Evolutionary conservation across 2,888 invertebrate genomes (phyloP), one percentile per base, ranked within the genome.

Genomic region (Alloplasta piceator): DNA sequence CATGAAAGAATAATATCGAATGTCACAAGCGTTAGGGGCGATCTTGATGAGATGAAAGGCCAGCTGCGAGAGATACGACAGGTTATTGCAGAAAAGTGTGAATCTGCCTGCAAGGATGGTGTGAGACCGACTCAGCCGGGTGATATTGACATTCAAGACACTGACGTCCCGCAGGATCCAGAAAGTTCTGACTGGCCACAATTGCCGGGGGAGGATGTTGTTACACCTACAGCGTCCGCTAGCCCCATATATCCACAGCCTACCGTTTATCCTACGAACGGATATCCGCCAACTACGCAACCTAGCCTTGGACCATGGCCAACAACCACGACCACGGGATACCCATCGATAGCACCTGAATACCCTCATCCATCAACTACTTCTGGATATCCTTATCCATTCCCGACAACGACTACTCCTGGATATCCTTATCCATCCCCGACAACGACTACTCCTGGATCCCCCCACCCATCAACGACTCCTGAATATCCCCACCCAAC

Each of bases 51-150:
- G 10, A 68, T 76, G 61, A 76, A 76, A 46, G 26, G 4, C 10
- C 74, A 75, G 39, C 26, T 76, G 52, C 60, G 41, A 0, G 55
- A 68, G 9, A 76, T 76, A 10, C 68, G 60, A 16, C 38, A 38
- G 36, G 74, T 67, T 0, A 66, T 74, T 9, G 56, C 56, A 26
- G 55, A 74, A 1, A 74, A 67, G 16, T 74, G 58, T 5, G 64
- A 73, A n/a, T 16, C 36, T 2, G 6, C 26, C 5, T 70, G 70
- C 12, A 6, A 38, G 4, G 52, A 16, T 6, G 36, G 6, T 6
- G 38, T 7, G 12, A 1, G n/a, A 55, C 5, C n/a, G 5, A 12
- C 6, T 5, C 36, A 16, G 38, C 7, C 41, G 3, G 41, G 14
- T 60, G 60, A 60, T 3, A 55, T 5, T 36, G 70, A 41, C 12